Percentiles rank a stretch among this genome's conserved stretches.
phyloP scores from a whole-genome alignment of 2,113 vertebrate genomes.

The Tringa solitaria region DNA sequence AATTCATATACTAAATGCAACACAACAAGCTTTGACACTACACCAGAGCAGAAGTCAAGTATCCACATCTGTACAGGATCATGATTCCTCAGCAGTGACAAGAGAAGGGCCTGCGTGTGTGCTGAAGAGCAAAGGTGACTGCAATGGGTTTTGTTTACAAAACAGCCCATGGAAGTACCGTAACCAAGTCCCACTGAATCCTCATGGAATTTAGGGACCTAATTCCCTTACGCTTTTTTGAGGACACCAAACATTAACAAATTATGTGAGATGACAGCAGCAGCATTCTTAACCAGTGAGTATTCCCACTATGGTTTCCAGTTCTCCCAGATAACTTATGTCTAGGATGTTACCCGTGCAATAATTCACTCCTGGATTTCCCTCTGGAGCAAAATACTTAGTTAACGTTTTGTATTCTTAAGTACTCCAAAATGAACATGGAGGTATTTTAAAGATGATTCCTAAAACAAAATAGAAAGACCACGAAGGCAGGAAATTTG shows the following conservation, averaged over 20 bases:
- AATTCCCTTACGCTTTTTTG: neutral
- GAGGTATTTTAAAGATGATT: neutral
- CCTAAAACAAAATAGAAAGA: neutral
- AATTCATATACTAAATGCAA: neutral
- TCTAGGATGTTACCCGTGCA: neutral
- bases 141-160: neutral
- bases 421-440: neutral
- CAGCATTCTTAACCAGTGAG: conserved; percentile 12
- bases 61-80: neutral
- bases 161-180: neutral
- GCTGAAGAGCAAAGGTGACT: neutral
- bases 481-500: neutral
- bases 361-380: neutral
- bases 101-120: accelerated
- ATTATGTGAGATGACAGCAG: neutral
- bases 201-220: neutral
- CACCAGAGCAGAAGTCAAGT: neutral
- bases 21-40: neutral
- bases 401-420: neutral
- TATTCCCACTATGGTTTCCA: neutral
- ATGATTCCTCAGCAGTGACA: neutral
- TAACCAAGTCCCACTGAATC: neutral
- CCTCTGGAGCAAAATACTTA: neutral
- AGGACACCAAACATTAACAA: neutral
- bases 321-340: neutral